phyloP scores from a whole-genome alignment of 2,888 invertebrate species.

The Urechis unicinctus region DNA sequence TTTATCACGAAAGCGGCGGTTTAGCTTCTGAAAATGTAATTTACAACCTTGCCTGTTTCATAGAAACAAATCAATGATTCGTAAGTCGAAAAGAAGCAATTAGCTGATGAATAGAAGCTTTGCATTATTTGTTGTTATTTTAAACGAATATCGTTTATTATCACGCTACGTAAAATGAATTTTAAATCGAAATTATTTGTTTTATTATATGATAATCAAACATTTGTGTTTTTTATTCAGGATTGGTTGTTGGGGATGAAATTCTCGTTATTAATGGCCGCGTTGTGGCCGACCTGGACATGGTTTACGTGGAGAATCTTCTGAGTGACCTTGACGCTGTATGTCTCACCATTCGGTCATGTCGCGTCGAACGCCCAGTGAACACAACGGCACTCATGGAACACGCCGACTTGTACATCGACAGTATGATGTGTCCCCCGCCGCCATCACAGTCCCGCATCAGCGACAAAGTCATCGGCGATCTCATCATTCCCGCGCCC shows the following conservation, averaged over 20 bases:
- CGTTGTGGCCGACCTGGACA: slow-evolving; percentile 95
- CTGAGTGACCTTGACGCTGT: slow-evolving; percentile 88
- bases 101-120: too few species aligned
- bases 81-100: too few species aligned
- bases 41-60: too few species aligned
- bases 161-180: not conserved
- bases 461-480: slow-evolving; percentile 81
- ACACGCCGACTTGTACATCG: slow-evolving; percentile 92
- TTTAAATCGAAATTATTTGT: not conserved
- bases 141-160: too few species aligned
- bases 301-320: slow-evolving; percentile 97
- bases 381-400: slow-evolving; percentile 55
- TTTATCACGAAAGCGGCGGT: too few species aligned
- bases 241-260: slow-evolving; percentile 95
- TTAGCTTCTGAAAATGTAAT: too few species aligned
- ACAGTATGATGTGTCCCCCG: slow-evolving; percentile 90
- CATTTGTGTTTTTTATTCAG: slow-evolving; percentile 60
- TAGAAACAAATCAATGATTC: too few species aligned
- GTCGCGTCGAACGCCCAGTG: slow-evolving; percentile 62
- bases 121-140: too few species aligned
- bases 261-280: slow-evolving; percentile 98
- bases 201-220: too few species aligned
- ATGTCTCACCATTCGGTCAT: slow-evolving; percentile 94
- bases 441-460: slow-evolving; percentile 65
- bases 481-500: slow-evolving; percentile 92